phyloP scores from a whole-genome alignment of 2,113 vertebrate species.

The Clupea harengus region DNA sequence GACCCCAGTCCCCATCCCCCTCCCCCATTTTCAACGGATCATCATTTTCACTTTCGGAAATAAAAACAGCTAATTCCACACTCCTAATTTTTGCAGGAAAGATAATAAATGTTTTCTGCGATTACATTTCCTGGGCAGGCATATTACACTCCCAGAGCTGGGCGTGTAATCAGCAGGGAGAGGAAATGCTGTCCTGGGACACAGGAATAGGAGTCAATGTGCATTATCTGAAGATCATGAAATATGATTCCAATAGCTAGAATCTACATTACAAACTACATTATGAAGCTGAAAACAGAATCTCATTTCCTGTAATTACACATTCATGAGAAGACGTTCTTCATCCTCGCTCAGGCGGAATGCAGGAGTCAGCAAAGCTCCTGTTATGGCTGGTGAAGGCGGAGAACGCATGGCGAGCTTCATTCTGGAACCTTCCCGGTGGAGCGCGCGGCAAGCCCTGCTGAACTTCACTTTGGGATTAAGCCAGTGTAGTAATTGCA shows the following conservation, averaged over 20 bases:
- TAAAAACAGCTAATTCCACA: not conserved
- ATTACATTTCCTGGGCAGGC: not conserved
- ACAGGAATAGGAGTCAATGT: not conserved
- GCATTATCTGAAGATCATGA: slow-evolving; percentile 1
- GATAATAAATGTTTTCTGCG: not conserved
- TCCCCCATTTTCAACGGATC: not conserved
- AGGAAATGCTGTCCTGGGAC: not conserved
- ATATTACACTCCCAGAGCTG: not conserved
- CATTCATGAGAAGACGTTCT: not conserved
- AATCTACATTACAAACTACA: not conserved
- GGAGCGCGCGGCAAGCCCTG: not conserved
- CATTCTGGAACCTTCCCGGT: not conserved
- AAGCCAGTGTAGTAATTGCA: slow-evolving; percentile 1
- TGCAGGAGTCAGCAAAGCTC: not conserved
- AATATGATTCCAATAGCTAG: not conserved
- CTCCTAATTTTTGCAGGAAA: not conserved
- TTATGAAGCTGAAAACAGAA: slow-evolving; percentile 2
- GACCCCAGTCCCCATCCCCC: not conserved
- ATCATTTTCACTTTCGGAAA: slow-evolving; percentile 10
- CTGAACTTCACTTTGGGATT: not conserved
- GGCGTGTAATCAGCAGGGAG: not conserved
- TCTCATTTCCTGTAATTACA: slow-evolving; percentile 8
- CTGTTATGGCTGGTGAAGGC: not conserved
- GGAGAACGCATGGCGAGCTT: not conserved
- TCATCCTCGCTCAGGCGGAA: not conserved